These are phyloP conservation scores for Ephestia elutella DNA, from an alignment of 1,140 invertebrate genomes.

Conservation along the genomic window DNA sequence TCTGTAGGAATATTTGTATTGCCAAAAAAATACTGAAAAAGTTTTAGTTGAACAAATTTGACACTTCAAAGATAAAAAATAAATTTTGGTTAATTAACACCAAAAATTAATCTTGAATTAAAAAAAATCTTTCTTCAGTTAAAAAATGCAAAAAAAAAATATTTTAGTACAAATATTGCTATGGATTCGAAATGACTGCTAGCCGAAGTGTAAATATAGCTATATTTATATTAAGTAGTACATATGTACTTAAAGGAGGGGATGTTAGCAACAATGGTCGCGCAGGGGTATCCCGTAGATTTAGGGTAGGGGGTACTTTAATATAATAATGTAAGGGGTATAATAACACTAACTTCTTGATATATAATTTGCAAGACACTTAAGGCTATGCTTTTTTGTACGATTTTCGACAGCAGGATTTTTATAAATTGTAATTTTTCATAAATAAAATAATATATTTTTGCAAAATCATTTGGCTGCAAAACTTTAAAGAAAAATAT, in stretches of 20 bases:
- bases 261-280: conserved; percentile 67
- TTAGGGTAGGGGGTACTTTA: conserved; percentile 24
- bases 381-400: too few relatives aligned
- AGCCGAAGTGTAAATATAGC: conserved; percentile 65
- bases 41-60: too few relatives aligned
- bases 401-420: too few relatives aligned
- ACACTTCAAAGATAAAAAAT: too few relatives aligned
- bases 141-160: background rate
- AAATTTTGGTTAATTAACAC: background rate
- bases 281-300: conserved; percentile 24
- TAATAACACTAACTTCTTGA: conserved; percentile 1
- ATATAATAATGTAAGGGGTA: background rate
- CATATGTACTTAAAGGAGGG: conserved; percentile 38
- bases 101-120: background rate
- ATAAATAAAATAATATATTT: too few relatives aligned
- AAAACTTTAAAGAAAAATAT: too few relatives aligned
- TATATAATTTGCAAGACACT: background rate
- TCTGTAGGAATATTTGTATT: background rate
- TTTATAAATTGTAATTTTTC: too few relatives aligned
- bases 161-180: conserved; percentile 23
- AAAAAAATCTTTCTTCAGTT: background rate
- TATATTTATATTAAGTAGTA: conserved; percentile 57
- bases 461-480: too few relatives aligned
- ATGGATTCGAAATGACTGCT: conserved; percentile 45
- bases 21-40: background rate